Base-by-base conservation (phyloP, 1,140 invertebrate species). In the Drosophila sproati region DNA sequence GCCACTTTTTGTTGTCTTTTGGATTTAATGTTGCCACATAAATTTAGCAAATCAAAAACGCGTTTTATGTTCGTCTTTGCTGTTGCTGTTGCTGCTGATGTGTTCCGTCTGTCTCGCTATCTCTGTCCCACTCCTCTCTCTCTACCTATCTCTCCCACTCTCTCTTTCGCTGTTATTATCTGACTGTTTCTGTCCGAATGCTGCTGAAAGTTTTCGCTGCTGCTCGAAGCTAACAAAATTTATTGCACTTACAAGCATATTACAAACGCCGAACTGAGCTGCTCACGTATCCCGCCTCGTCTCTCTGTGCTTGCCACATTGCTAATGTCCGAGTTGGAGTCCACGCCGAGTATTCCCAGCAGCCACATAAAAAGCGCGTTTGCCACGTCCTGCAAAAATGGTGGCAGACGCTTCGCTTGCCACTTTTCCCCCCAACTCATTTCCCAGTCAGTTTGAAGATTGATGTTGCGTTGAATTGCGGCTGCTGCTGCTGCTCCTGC, bases 161-260 rank as follows among this genome's bases (percentile, higher is more conserved):
- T 54, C 6, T 7, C 59, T 6, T 32, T 48, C 47, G 8, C 7
- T 54, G 20, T 20, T 20, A 20, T 43, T 43, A 43, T 43, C 39
- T 32, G 56, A 7, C 52, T 39, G 20, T 37, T 67, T 31, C 57
- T 37, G 6, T 32, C 60, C 60, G 81, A 77, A 71, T 83, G 72
- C 62, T 54, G 54, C 66, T 74, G 66, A 83, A 56, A 50, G 62
- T 56, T 20, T 20, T 20, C 20, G 76, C 69, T 82, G 70, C 37
- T 41, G 76, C 69, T 88, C 63, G 70, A 74, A 57, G 71, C 60
- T 54, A 70, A 39, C 73, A 83, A 80, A 88, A 88, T 88, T 88
- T 88, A 88, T 88, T 83, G 83, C 83, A 83, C 82, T 87, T 87
- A 88, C 83, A 83, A 87, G 82, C 82, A 88, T 88, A 86, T 86